Base-by-base conservation (phyloP, 2,888 invertebrate species). In the Meiosimyza decipiens region DNA sequence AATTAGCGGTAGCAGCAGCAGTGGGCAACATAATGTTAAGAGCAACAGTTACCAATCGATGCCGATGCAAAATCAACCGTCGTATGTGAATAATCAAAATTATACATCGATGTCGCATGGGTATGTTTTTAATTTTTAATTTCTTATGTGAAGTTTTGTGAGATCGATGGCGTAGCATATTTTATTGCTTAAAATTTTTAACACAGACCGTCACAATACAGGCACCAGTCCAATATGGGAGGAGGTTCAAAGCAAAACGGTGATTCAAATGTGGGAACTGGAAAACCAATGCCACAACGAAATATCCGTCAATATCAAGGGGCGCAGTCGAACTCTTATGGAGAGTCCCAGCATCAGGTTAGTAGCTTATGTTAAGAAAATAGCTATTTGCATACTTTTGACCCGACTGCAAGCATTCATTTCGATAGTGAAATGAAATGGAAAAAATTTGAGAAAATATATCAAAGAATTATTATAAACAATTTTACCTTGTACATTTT, bases 161-260 rank as follows among this genome's bases (percentile, higher is more conserved):
- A 52, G 33, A 52, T 40, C 54, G 18, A 18, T n/a, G 54, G 62
- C 15, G n/a, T 59, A 49, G 52, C 59, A 16, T 70, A n/a, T 47
- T 52, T 47, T 47, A 47, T 33, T 22, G 28, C 52, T 52, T 62
- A 1, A 50, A 62, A 57, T 40, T 65, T 11, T 55, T 50, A 47
- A 74, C 73, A 51, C 72, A 85, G 85, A 50, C 80, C 83, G 6
- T 66, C 84, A 55, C 79, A 82, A 64, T 85, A 84, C 63, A 79
- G 84, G 49, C 79, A 83, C 69, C 82, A 82, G 72, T 78, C 81
- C 28, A 84, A 82, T 74, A 79, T 83, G 77, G 77, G 82, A 33
- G 76, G 76, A 6, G 73, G 80, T 1, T 77, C 85, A n/a, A 87
- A 87, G 77, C 77, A 87, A 33, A 87, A 87, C 74, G 87, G 87